Conservation (phyloP, 2,797 vertebrate genomes). For the Myripristis jacobus region DNA sequence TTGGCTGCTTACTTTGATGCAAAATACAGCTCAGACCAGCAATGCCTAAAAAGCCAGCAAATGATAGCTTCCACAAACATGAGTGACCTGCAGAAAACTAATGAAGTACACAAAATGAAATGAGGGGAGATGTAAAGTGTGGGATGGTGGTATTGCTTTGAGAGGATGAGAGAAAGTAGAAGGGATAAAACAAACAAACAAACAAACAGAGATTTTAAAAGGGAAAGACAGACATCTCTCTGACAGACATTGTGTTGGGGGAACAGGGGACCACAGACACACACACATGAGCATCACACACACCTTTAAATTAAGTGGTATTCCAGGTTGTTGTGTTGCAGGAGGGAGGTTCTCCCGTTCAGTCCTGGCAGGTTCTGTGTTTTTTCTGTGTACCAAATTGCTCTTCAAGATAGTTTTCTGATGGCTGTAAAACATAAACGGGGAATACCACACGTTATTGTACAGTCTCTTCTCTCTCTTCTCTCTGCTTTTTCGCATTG, state of each 20-base stretch:
- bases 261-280: background rate
- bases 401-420: conserved; percentile 72
- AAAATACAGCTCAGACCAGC: background rate
- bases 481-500: too few species aligned
- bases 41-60: conserved; percentile 16
- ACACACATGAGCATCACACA: conserved; percentile 45
- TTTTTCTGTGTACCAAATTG: conserved; percentile 58
- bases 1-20: conserved; percentile 18
- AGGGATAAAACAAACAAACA: background rate
- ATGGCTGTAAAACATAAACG: conserved; percentile 69
- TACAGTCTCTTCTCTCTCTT: fast-evolving
- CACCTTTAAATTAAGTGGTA: conserved; percentile 80
- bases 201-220: too few species aligned
- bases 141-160: background rate
- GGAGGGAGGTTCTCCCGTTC: conserved; percentile 71
- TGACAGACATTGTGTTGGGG: too few species aligned
- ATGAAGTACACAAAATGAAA: conserved; percentile 14
- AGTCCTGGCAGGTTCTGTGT: conserved; percentile 63
- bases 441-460: background rate
- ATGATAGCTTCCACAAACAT: conserved; percentile 19
- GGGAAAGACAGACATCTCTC: too few species aligned
- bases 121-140: background rate
- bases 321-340: conserved; percentile 60
- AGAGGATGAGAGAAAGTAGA: conserved; percentile 10
- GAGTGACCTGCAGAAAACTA: conserved; percentile 13